Evolutionary conservation across 2,113 vertebrate species (phyloP), one percentile per base, ranked within the genome.

Genomic region (Colinus virginianus): DNA sequence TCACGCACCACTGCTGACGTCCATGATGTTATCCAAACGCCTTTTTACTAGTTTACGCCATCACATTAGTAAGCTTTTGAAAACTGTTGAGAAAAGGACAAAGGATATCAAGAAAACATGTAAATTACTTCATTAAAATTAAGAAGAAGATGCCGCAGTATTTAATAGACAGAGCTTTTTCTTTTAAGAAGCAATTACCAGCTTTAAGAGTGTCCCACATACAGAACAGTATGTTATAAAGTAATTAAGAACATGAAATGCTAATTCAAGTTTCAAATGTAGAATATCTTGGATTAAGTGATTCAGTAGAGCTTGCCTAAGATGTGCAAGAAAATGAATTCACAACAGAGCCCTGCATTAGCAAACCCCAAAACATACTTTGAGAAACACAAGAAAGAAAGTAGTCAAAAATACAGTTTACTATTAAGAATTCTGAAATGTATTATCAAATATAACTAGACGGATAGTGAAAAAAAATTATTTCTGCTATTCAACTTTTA

Each of bases 61-160:
- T 78, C 95, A 94, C 81, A 90, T 91, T 87, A 97, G 86, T 40
- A 95, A 92, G 96, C 95, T 84, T 78, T 96, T 94, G 90, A 36
- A 94, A 97, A 97, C 97, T 98, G 97, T 96, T 87, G 95, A 96
- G 90, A 96, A 92, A 97, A 96, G 82, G 78, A 97, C 67, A 97
- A 90, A 83, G 71, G 23, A 40, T 48, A 68, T 94, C 89, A 96
- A 83, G 72, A 94, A 91, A 84, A 70, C 56, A 55, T 48, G 67
- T 79, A 59, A 66, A 75, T 67, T 53, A 68, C 25, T 28, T 51
- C 10, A 74, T 6, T 64, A 59, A 56, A 90, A 88, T 28, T 13
- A 66, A 76, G 30, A 62, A 70, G 25, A 87, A 51, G 11, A 82
- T 34, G 49, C 15, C 79, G 56, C 11, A 67, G 38, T 38, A 48